Evolutionary conservation across 2,113 vertebrate species (phyloP), one percentile per base, ranked within the genome.

Genomic region (Periophthalmodon schlosseri): DNA sequence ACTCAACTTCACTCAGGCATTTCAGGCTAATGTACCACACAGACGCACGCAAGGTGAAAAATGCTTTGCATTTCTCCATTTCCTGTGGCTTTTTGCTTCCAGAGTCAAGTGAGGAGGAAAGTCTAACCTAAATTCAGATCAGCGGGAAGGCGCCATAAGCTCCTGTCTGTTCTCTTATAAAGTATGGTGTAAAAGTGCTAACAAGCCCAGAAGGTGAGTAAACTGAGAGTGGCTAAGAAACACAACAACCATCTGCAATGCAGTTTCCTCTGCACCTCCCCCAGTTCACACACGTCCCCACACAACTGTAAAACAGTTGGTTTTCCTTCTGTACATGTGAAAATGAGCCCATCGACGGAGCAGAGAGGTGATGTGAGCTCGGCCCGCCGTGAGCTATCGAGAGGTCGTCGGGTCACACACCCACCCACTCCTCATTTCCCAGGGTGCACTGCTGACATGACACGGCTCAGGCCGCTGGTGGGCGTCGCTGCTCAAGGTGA

Each of bases 361-460:
- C 88, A 79, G 83, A 89, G 81, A 91, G 82, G 84, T 79, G 78
- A 83, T 79, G 82, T 34, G 74, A 82, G 80, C 47, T 73, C 60
- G 82, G 86, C 89, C 85, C 77, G 79, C 54, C 86, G 88, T 83
- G 58, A 87, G 76, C 77, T 86, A 84, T 60, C 81, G 86, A 69
- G 73, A 87, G 91, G 88, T 91, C 87, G 49, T 33, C 13, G 23
- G 88, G 91, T 90, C 87, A 89, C 80, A 82, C 84, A 88, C 88
- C 88, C 88, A 88, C 91, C 91, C 87, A 90, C 92, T 90, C 87
- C 83, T 86, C 75, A 83, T 89, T 92, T 91, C 86, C 84, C 85
- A 89, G 75, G 84, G 75, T 78, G 84, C 83, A 83, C 79, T 79
- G 83, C 84, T 88, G 88, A 88, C 88, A 86, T 49, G 79, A 80